A percentile compares a stretch with the other conserved stretches of the same genome.
Conservation (phyloP, 2,888 invertebrate genomes). For the Papilio gigon region DNA sequence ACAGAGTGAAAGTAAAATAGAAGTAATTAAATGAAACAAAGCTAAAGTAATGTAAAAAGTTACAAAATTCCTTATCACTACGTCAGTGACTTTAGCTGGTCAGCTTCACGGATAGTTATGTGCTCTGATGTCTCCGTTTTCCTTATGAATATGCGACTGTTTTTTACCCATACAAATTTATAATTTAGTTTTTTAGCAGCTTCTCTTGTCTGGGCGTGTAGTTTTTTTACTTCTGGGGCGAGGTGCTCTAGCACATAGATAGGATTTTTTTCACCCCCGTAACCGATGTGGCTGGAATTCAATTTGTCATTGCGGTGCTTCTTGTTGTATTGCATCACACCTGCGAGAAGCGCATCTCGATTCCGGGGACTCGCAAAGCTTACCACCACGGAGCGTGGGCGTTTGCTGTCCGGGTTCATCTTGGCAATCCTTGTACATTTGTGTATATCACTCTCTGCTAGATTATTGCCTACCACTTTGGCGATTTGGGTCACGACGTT, state of each 20-base stretch:
- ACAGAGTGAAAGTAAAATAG: neutral
- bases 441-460: constrained; percentile 41
- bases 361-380: constrained; percentile 31
- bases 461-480: constrained; percentile 38
- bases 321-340: constrained; percentile 38
- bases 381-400: constrained; percentile 39
- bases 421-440: constrained; percentile 42
- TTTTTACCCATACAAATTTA: constrained; percentile 27
- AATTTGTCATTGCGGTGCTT: constrained; percentile 30
- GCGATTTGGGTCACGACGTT: constrained; percentile 41
- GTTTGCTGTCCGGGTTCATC: constrained; percentile 31
- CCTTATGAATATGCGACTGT: constrained; percentile 23
- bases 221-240: constrained; percentile 13
- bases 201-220: constrained; percentile 8
- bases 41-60: neutral
- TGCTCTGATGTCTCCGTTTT: constrained; percentile 31
- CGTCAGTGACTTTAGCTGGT: constrained; percentile 12
- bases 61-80: neutral
- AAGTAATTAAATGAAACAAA: neutral
- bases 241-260: constrained; percentile 33
- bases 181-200: constrained; percentile 5
- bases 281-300: constrained; percentile 17
- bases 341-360: constrained; percentile 36
- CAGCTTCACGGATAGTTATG: constrained; percentile 14
- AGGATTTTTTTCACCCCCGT: neutral